A percentile compares a stretch with the other conserved stretches of the same genome.
Conservation (phyloP, 2,888 invertebrate genomes). For the Euclidia mi region DNA sequence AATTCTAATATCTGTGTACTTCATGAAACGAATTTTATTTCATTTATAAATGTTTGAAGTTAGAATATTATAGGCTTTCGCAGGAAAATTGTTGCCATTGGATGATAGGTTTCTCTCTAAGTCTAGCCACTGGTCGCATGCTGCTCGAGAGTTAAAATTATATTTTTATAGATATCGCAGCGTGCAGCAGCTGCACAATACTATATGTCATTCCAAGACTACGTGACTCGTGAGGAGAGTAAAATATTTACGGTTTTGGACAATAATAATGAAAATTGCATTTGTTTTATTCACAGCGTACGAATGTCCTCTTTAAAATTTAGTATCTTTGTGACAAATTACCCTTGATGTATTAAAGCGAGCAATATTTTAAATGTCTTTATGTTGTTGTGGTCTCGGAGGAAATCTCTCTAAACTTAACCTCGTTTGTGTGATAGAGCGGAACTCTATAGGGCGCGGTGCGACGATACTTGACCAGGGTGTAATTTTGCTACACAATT, state of each 20-base stretch:
- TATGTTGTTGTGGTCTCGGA: slow-evolving; percentile 50
- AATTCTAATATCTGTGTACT: too few relatives aligned
- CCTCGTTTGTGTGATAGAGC: slow-evolving; percentile 55
- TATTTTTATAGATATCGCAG: too few relatives aligned
- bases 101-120: slow-evolving; percentile 20
- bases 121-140: background rate
- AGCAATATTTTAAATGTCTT: slow-evolving; percentile 40
- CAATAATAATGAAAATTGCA: too few relatives aligned
- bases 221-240: too few relatives aligned
- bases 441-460: slow-evolving; percentile 24
- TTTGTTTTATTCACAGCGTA: too few relatives aligned
- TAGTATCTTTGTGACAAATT: slow-evolving; percentile 30
- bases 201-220: slow-evolving; percentile 33
- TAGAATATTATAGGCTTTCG: too few relatives aligned
- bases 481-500: slow-evolving; percentile 18
- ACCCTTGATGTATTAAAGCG: slow-evolving; percentile 18
- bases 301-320: slow-evolving; percentile 22
- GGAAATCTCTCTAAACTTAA: slow-evolving; percentile 58
- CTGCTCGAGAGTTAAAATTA: too few relatives aligned
- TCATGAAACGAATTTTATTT: too few relatives aligned
- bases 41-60: too few relatives aligned
- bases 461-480: slow-evolving; percentile 8
- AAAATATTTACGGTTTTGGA: too few relatives aligned
- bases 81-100: background rate
- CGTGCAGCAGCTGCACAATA: slow-evolving; percentile 28